Percentiles rank a stretch among this genome's conserved stretches.
These are phyloP conservation scores for Cephus sareptanus DNA, from an alignment of 2,888 invertebrate genomes.

Conservation along the genomic window DNA sequence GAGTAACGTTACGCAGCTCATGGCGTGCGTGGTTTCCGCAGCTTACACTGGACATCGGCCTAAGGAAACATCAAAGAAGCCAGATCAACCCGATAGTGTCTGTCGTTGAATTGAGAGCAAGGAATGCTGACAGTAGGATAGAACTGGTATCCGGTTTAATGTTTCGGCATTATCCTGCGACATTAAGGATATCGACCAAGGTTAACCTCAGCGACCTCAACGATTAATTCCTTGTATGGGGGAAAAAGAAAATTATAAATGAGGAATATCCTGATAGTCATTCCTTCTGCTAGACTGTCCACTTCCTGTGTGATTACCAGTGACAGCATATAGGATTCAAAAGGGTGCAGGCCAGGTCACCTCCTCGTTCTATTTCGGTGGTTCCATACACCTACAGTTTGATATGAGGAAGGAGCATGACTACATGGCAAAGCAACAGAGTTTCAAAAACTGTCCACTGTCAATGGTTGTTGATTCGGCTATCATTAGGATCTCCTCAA, in stretches of 20 bases:
- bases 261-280: background rate
- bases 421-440: too few relatives aligned
- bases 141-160: background rate
- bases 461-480: too few relatives aligned
- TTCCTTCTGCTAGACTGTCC: background rate
- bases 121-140: background rate
- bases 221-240: too few relatives aligned
- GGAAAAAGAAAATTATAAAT: too few relatives aligned
- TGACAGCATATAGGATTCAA: too few relatives aligned
- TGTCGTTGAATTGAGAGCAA: background rate
- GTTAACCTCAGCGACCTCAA: background rate
- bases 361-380: too few relatives aligned
- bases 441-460: too few relatives aligned
- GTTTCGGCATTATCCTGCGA: background rate
- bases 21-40: background rate
- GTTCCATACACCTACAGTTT: too few relatives aligned
- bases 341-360: too few relatives aligned
- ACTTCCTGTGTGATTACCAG: background rate
- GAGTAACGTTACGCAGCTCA: background rate
- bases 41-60: background rate
- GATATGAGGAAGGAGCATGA: too few relatives aligned
- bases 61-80: background rate
- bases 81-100: background rate
- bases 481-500: too few relatives aligned
- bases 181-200: background rate